Base-by-base conservation (phyloP, 2,797 vertebrate species). In the Chromis chromis region DNA sequence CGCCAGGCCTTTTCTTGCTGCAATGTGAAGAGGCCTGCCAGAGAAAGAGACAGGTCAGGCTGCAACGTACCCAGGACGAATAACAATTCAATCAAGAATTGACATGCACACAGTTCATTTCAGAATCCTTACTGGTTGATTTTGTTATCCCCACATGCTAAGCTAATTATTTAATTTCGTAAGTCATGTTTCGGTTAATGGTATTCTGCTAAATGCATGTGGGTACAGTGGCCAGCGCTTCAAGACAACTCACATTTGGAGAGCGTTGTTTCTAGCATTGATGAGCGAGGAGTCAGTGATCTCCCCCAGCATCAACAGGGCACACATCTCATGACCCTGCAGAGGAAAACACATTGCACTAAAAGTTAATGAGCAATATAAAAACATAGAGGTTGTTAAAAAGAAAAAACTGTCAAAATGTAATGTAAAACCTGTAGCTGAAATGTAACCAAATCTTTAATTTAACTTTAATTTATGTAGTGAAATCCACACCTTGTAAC, bases 321-420 rank as follows among this genome's bases (percentile, higher is more conserved):
- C 98, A 94, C 97, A 99, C 96, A 98, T 98, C 91, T 99, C 98
- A 93, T 99, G 97, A 83, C 97, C 96, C 98, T 99, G 92, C 21
- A 85, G 40, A 66, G 33, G 6, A 65, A 76, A 82, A 74, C 55
- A 86, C 25, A 74, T 0, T 21, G 17, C 36, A 54, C 21, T 21
- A 12, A 46, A 28, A 3, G 21, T n/a, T 17, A 17, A 57, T 49
- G 3, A 31, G 53, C 2, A 39, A 11, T 31, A 67, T 28, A 24
- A 28, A 56, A 31, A 27, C 21, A 0, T 21, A 50, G 33, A 21
- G 24, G 4, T 13, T 4, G 33, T 48, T 14, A 33, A 22, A 50
- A 42, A 16, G 14, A 17, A 42, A 14, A 42, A 42, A 42, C 14
- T 0, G 33, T 36, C 33, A 36, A 42, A 42, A 42, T 17, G 16